Percentiles rank a stretch among this genome's conserved stretches.
Conservation (phyloP, 2,888 invertebrate species). For the Diarsia brunnea region DNA sequence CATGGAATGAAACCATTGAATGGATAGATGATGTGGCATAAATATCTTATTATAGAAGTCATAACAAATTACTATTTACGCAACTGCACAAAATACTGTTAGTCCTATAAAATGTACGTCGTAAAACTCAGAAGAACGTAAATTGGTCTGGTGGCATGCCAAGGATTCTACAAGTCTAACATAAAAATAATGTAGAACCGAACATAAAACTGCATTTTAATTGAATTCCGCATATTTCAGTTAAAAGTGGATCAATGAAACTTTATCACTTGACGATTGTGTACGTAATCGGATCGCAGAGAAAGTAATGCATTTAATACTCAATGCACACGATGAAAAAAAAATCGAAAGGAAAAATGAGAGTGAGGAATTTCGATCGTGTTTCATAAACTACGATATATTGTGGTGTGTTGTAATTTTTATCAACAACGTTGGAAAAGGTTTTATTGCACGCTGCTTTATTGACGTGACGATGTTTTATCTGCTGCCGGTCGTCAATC, state of each 20-base stretch:
- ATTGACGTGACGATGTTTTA: conserved; percentile 69
- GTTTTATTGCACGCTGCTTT: conserved; percentile 72
- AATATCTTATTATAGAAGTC: neutral
- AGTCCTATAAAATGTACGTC: conserved; percentile 7
- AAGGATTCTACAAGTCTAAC: conserved; percentile 41
- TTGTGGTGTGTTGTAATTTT: conserved; percentile 74
- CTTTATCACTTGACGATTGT: conserved; percentile 76
- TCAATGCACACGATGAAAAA: conserved; percentile 76
- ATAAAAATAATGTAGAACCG: conserved; percentile 40
- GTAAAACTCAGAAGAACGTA: conserved; percentile 30
- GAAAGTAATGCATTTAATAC: conserved; percentile 86
- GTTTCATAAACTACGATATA: conserved; percentile 80
- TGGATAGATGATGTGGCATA: neutral
- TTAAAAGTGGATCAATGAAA: conserved; percentile 76
- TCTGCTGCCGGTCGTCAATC: conserved; percentile 67
- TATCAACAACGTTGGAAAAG: conserved; percentile 76
- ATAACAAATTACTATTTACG: neutral
- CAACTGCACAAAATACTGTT: neutral
- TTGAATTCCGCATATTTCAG: conserved; percentile 73
- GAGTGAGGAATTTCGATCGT: conserved; percentile 84
- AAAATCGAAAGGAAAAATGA: conserved; percentile 86
- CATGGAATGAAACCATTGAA: neutral
- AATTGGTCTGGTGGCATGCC: conserved; percentile 17
- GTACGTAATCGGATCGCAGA: conserved; percentile 84
- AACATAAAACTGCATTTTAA: conserved; percentile 51